phyloP scores from a whole-genome alignment of 1,140 invertebrate genomes.

The Sweltsa coloradensis region DNA sequence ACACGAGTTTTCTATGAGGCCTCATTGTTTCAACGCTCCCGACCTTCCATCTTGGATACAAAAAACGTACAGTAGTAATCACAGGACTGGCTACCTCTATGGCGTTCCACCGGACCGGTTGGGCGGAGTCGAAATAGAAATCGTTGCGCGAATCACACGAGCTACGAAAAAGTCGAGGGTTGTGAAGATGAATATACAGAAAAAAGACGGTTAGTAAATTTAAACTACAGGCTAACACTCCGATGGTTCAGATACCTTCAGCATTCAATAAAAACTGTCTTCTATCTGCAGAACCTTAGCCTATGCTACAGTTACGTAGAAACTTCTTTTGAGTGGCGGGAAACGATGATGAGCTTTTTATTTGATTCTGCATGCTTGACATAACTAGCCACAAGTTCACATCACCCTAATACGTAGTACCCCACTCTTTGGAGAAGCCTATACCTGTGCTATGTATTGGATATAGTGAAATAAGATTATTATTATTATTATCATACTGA shows the following conservation, averaged over 20 bases:
- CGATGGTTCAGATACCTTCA: conserved; percentile 2
- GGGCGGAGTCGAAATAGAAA: conserved; percentile 39
- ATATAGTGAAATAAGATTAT: too few relatives aligned
- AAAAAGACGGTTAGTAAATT: conserved; percentile 40
- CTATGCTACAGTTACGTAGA: background rate
- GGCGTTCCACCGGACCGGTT: conserved; percentile 51
- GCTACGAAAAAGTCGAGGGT: conserved; percentile 58
- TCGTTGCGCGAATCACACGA: conserved; percentile 61
- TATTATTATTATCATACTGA: too few relatives aligned
- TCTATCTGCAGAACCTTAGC: background rate
- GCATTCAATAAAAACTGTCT: background rate
- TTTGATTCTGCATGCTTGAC: too few relatives aligned
- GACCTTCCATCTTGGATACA: conserved; percentile 75
- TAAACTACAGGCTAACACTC: too few relatives aligned
- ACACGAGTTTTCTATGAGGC: conserved; percentile 51
- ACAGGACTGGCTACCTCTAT: conserved; percentile 65
- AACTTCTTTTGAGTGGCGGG: background rate
- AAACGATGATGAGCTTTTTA: too few relatives aligned
- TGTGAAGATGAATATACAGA: conserved; percentile 46
- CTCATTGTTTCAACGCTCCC: conserved; percentile 48
- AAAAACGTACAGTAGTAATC: conserved; percentile 60
- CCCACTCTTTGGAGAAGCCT: too few relatives aligned
- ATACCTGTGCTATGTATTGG: too few relatives aligned
- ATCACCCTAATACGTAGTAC: too few relatives aligned
- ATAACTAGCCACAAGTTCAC: too few relatives aligned